These are phyloP conservation scores for Rallus limicola DNA, from an alignment of 2,113 vertebrate species.

Conservation along the genomic window DNA sequence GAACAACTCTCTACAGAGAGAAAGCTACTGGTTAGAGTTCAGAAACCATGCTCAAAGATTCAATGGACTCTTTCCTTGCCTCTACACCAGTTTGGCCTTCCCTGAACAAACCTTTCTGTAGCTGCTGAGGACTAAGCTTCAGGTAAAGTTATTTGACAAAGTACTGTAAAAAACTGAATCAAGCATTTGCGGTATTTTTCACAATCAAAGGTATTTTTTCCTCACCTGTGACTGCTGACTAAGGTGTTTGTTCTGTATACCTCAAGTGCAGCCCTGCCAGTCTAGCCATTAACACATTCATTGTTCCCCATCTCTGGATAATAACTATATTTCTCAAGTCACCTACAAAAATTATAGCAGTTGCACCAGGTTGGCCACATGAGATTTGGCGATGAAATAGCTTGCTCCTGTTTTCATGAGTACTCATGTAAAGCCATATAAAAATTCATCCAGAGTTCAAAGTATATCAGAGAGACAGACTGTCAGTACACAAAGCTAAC, in stretches of 20 bases:
- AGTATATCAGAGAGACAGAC: conserved; percentile 18
- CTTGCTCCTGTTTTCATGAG: conserved; percentile 10
- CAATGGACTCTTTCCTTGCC: neutral
- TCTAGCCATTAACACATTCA: conserved; percentile 26
- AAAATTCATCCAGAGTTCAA: conserved; percentile 54
- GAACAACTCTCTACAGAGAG: neutral
- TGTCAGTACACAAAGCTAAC: conserved; percentile 22
- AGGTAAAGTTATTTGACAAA: neutral
- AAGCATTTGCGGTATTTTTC: neutral
- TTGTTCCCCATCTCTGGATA: conserved; percentile 15
- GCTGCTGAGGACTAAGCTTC: neutral
- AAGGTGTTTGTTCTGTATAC: neutral
- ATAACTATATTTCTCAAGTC: conserved; percentile 32
- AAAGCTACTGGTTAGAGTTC: neutral
- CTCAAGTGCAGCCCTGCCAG: neutral
- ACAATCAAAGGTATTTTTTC: conserved; percentile 14
- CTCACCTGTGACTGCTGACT: conserved; percentile 38
- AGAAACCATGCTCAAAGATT: neutral
- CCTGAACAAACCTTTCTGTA: neutral
- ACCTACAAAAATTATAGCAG: conserved; percentile 44
- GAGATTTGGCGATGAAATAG: conserved; percentile 19
- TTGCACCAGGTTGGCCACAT: conserved; percentile 16
- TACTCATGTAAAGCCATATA: conserved; percentile 26
- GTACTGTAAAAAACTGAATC: neutral
- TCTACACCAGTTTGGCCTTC: neutral